These are phyloP conservation scores for Rambutsinella grinnellia DNA, from an alignment of 2,888 invertebrate species.

Conservation along the genomic window DNA sequence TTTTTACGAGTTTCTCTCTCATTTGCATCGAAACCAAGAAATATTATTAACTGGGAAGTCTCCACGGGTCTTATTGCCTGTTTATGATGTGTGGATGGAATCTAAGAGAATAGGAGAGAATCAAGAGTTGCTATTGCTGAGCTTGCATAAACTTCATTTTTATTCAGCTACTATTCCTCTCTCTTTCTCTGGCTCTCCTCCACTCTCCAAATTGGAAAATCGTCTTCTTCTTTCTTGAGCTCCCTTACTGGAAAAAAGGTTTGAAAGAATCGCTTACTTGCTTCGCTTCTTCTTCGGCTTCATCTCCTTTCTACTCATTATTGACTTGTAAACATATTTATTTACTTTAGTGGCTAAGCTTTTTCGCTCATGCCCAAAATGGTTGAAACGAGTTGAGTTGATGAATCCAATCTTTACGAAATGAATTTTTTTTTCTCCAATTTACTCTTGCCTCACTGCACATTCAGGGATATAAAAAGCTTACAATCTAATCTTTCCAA, in stretches of 20 bases:
- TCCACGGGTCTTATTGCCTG: not conserved
- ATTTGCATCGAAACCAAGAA: not conserved
- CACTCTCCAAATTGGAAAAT: not conserved
- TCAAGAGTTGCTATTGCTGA: not conserved
- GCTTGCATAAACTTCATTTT: not conserved
- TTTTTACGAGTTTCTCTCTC: not conserved
- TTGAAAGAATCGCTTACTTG: not conserved
- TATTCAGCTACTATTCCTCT: too few species aligned
- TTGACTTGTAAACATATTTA: not conserved
- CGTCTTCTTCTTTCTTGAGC: too few species aligned
- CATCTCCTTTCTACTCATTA: not conserved
- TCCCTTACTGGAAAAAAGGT: not conserved
- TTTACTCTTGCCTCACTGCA: constrained; percentile 12
- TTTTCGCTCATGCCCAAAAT: not conserved
- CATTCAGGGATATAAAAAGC: not conserved
- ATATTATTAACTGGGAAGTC: not conserved
- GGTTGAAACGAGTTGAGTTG: not conserved
- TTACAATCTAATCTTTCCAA: not conserved
- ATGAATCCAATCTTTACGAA: constrained; percentile 22
- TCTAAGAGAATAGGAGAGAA: not conserved
- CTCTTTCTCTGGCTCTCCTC: too few species aligned
- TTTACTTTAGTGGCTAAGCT: not conserved
- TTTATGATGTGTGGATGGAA: not conserved
- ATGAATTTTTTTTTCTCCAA: constrained; percentile 13
- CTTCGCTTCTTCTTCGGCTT: not conserved